phyloP scores from a whole-genome alignment of 2,797 vertebrate genomes.

The Aselliscus stoliczkanus region DNA sequence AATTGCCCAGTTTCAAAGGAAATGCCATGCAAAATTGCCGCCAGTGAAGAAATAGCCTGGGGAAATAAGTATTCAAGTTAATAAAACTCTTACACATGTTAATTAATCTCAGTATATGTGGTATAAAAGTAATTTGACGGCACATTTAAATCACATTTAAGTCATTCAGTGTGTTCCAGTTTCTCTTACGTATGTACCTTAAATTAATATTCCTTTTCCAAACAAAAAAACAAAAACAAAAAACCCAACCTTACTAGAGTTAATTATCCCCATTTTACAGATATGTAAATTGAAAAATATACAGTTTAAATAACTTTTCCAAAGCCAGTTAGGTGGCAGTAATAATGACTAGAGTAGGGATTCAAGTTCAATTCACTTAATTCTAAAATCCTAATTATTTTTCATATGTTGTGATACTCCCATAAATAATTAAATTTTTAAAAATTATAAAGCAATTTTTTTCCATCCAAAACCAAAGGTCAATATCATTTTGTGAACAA shows the following conservation, averaged over 20 bases:
- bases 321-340: not conserved
- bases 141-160: not conserved
- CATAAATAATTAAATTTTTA: not conserved
- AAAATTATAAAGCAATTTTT: not conserved
- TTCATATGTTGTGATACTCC: not conserved
- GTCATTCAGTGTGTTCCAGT: not conserved
- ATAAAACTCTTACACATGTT: not conserved
- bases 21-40: not conserved
- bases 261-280: not conserved
- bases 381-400: not conserved
- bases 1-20: not conserved
- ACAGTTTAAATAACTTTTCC: not conserved
- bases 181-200: not conserved
- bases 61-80: not conserved
- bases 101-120: not conserved
- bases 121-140: not conserved
- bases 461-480: not conserved
- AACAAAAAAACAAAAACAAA: accelerated
- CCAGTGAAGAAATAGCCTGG: not conserved
- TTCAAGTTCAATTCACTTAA: not conserved
- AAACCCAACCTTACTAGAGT: not conserved
- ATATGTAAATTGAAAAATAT: not conserved
- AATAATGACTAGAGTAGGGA: not conserved
- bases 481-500: not conserved
- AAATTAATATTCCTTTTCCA: not conserved